phyloP scores from a whole-genome alignment of 2,797 vertebrate genomes.

The Rhabdomys pumilio region DNA sequence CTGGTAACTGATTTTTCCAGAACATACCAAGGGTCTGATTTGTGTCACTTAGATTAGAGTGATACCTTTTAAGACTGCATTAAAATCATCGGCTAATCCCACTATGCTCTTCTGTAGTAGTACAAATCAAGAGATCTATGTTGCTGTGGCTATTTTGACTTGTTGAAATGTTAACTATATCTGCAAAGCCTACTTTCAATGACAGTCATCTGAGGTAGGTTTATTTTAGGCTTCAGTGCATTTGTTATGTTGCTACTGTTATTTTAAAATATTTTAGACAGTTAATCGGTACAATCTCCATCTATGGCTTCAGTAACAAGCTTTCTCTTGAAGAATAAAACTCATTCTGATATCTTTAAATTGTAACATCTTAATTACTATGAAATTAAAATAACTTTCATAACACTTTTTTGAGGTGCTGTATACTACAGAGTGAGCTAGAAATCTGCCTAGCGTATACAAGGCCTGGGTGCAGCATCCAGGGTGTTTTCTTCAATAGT shows the following conservation, averaged over 20 bases:
- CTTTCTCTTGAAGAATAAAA: constrained; percentile 82
- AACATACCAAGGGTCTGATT: not conserved
- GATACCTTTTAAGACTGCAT: constrained; percentile 16
- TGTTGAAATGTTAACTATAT: constrained; percentile 4
- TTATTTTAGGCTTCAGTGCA: not conserved
- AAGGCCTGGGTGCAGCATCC: not conserved
- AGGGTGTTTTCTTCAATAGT: constrained; percentile 65
- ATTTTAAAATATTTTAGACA: constrained; percentile 72
- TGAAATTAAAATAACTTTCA: constrained; percentile 80
- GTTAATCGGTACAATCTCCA: constrained; percentile 78
- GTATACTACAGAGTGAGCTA: too few relatives aligned
- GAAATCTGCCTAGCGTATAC: not conserved
- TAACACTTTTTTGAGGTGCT: constrained; percentile 80
- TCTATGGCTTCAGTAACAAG: constrained; percentile 70
- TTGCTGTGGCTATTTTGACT: not conserved
- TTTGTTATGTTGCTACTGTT: constrained; percentile 79
- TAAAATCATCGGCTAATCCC: not conserved
- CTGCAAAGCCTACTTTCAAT: not conserved
- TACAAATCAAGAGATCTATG: constrained; percentile 1
- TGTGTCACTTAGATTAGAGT: not conserved
- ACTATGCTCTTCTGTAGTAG: not conserved
- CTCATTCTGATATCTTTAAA: constrained; percentile 81
- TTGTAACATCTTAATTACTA: constrained; percentile 78
- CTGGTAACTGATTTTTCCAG: constrained; percentile 30
- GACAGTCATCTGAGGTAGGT: not conserved